Evolutionary conservation across 2,888 invertebrate species (phyloP), one percentile per base, ranked within the genome.

Genomic region (Glomeris marginata): DNA sequence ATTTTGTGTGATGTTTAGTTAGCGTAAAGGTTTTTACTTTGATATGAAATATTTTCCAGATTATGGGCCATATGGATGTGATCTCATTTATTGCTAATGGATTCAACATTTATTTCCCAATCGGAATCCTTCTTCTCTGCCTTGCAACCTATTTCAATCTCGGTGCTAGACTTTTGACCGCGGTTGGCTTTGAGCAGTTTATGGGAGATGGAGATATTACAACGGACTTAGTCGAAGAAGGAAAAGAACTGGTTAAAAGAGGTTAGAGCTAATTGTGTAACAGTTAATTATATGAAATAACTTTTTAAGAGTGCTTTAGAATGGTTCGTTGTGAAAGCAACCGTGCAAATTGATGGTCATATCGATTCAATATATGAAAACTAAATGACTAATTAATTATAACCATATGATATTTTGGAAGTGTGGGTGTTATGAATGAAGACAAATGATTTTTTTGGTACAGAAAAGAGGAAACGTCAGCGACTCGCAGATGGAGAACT

Each of bases 41-140:
- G 16, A 37, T 41, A 28, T 36, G 52, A 52, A 15, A 8, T 8
- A 28, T 33, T 41, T 16, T 21, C 15, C 62, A 82, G 77, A 81
- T 94, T 59, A 98, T 98, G 97, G 98, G 98, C 0, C 97, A 98
- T 66, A 90, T 98, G 92, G 95, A 97, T 68, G 92, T 98, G 0
- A 81, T 99, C 49, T 83, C 86, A 28, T 87, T 98, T 54, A 86
- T 98, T 57, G 85, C 95, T 0, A 86, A 94, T 66, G 97, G 97
- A 8, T 97, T 99, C 72, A 98, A 98, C 70, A 84, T 99, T 49
- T 99, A 98, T 71, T 94, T 99, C 68, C 98, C 98, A 1, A 95
- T 97, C 78, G 79, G 87, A 52, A 94, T 99, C 65, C 76, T 97
- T 52, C 76, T 83, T 40, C 80, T 98, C 58, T 95, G 97, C 63